Conservation (phyloP, 2,113 vertebrate species). For the Tachysurus fulvidraco region DNA sequence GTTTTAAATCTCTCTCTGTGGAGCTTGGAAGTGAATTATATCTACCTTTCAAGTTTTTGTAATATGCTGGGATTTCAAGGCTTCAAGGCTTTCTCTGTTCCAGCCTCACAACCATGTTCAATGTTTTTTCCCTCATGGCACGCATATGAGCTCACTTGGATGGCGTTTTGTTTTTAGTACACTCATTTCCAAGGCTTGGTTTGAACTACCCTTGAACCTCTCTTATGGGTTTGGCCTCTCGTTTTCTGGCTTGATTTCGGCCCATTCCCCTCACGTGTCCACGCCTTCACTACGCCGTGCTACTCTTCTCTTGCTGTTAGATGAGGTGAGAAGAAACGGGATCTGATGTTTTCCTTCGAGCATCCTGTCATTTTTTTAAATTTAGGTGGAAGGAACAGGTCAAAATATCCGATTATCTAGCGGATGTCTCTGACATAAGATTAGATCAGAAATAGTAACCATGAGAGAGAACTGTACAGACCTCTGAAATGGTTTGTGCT, state of each 20-base stretch:
- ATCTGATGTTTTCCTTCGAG: constrained; percentile 21
- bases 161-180: constrained; percentile 37
- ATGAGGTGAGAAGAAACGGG: background rate
- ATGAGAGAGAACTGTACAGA: background rate
- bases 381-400: constrained; percentile 12
- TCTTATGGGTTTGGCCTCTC: constrained; percentile 33
- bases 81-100: constrained; percentile 17
- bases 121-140: constrained; percentile 2
- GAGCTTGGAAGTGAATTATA: constrained; percentile 1
- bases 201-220: constrained; percentile 60
- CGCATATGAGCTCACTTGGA: constrained; percentile 41
- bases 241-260: constrained; percentile 22
- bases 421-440: background rate
- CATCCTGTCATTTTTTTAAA: constrained; percentile 24
- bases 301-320: background rate
- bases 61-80: constrained; percentile 19
- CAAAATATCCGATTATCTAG: background rate
- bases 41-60: constrained; percentile 17
- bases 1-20: background rate
- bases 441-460: background rate
- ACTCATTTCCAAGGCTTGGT: constrained; percentile 42
- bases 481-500: background rate
- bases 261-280: background rate
- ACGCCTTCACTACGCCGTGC: background rate
- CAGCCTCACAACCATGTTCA: constrained; percentile 8